phyloP scores from a whole-genome alignment of 1,140 invertebrate species.

The Drosophila tristis region DNA sequence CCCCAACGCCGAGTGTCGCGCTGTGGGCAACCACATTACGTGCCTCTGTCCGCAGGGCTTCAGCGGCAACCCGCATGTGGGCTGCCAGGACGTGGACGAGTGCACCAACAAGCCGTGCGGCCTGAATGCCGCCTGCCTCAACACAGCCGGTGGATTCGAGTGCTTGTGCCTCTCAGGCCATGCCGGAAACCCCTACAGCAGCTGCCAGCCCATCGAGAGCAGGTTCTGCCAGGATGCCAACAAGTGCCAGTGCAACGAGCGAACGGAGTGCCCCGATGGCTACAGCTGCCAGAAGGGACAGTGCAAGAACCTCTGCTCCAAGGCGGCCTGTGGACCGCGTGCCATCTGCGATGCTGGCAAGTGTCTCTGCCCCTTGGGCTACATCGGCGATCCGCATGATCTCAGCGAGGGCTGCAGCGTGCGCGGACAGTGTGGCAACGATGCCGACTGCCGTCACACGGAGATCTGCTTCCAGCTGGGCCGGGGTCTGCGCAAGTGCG shows the following conservation, averaged over 20 bases:
- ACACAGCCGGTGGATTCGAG: conserved; percentile 93
- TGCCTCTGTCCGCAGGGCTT: conserved; percentile 93
- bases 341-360: conserved; percentile 91
- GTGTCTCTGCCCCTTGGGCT: conserved; percentile 92
- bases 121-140: conserved; percentile 93
- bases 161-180: conserved; percentile 93
- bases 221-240: conserved; percentile 88
- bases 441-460: conserved; percentile 91
- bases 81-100: conserved; percentile 94
- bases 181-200: conserved; percentile 93
- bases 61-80: conserved; percentile 93
- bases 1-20: conserved; percentile 90
- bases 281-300: conserved; percentile 89
- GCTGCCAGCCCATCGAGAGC: conserved; percentile 89
- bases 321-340: conserved; percentile 91
- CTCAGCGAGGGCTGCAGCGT: conserved; percentile 88
- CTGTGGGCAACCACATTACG: conserved; percentile 89
- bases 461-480: conserved; percentile 94
- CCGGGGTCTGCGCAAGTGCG: conserved; percentile 91
- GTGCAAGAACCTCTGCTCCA: conserved; percentile 90
- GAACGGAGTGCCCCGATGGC: conserved; percentile 90
- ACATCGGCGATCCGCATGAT: conserved; percentile 91
- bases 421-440: conserved; percentile 90
- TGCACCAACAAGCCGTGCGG: conserved; percentile 93
- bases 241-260: conserved; percentile 89